Conservation (phyloP, 2,113 vertebrate genomes). For the Scomber scombrus region DNA sequence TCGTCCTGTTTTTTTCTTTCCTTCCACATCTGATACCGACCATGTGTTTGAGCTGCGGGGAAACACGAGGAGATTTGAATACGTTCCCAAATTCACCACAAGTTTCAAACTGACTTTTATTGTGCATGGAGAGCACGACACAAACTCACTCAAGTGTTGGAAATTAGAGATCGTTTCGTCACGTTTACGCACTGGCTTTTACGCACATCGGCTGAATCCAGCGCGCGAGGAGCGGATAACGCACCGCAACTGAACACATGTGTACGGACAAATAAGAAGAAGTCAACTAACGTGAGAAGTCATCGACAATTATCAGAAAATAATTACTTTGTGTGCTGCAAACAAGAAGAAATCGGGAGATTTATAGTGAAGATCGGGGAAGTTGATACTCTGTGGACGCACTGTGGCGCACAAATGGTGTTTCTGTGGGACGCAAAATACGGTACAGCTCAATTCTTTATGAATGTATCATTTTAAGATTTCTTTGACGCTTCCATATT, state of each 20-base stretch:
- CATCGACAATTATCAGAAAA: neutral
- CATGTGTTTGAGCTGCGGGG: neutral
- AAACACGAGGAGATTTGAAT: constrained; percentile 5
- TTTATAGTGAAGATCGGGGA: constrained; percentile 11
- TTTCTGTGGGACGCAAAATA: constrained; percentile 89
- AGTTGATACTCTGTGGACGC: constrained; percentile 9
- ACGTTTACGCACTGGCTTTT: neutral
- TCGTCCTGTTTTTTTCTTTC: neutral
- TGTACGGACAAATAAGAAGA: neutral
- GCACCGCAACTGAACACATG: neutral
- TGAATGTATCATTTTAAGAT: neutral
- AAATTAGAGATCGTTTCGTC: neutral
- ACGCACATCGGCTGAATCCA: neutral
- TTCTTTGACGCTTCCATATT: neutral
- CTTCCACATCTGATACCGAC: constrained; percentile 1
- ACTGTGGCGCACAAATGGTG: constrained; percentile 82
- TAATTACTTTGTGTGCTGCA: neutral
- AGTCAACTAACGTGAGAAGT: neutral
- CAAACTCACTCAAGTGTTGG: neutral
- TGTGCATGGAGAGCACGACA: neutral
- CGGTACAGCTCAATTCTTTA: constrained; percentile 70
- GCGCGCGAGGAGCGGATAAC: constrained; percentile 2
- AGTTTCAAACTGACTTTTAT: neutral
- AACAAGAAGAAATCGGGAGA: neutral
- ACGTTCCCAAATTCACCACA: neutral